These are phyloP conservation scores for Amphipoea lucens DNA, from an alignment of 2,888 invertebrate genomes.

Conservation along the genomic window DNA sequence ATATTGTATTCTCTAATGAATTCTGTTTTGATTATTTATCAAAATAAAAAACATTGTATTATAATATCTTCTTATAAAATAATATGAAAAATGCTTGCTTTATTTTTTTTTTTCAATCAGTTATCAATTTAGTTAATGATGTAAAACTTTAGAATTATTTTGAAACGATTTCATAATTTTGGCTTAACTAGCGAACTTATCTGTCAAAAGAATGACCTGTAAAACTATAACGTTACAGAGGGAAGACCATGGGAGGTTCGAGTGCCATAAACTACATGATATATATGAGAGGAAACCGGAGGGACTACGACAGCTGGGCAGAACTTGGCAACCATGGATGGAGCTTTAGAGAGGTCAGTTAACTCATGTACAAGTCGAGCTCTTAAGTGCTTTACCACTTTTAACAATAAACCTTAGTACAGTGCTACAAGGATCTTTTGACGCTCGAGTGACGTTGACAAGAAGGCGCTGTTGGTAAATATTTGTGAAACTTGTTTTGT, in stretches of 20 bases:
- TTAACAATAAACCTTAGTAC: not conserved
- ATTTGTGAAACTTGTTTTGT: not conserved
- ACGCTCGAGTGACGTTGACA: not conserved
- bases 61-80: not conserved
- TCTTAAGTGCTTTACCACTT: not conserved
- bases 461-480: not conserved
- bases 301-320: slow-evolving; percentile 92
- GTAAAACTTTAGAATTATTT: not conserved
- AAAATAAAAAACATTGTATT: not conserved
- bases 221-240: slow-evolving; percentile 78
- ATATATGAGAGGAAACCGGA: slow-evolving; percentile 90
- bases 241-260: slow-evolving; percentile 92
- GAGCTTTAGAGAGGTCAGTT: slow-evolving; percentile 89
- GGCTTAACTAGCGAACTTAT: slow-evolving; percentile 7
- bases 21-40: not conserved
- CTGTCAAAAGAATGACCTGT: not conserved
- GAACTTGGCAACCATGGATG: slow-evolving; percentile 91
- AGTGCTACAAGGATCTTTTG: not conserved
- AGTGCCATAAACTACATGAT: slow-evolving; percentile 92
- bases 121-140: not conserved
- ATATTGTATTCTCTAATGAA: not conserved
- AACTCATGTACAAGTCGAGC: not conserved
- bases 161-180: slow-evolving; percentile 52
- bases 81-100: not conserved
- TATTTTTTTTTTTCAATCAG: not conserved